Percentiles rank a stretch among this genome's conserved stretches.
phyloP scores from a whole-genome alignment of 2,888 invertebrate genomes.

The Acleris literana region DNA sequence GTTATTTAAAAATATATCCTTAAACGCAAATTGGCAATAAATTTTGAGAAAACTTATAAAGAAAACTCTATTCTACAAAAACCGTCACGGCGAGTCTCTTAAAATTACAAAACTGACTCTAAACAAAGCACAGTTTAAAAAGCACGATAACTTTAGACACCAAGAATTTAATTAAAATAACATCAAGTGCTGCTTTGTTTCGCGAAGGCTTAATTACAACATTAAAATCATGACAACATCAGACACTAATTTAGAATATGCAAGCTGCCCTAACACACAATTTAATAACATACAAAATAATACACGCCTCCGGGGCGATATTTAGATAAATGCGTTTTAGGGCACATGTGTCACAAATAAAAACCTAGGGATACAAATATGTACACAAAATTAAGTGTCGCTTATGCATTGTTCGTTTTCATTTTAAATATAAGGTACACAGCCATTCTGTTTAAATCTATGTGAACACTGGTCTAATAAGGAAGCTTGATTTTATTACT shows the following conservation, averaged over 20 bases:
- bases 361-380: slow-evolving; percentile 19
- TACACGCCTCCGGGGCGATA: slow-evolving; percentile 10
- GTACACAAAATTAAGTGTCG: slow-evolving; percentile 5
- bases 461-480: too few species aligned
- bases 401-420: too few species aligned
- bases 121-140: slow-evolving; percentile 7
- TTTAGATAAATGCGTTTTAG: slow-evolving; percentile 1
- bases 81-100: neutral
- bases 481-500: too few species aligned
- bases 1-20: slow-evolving; percentile 20
- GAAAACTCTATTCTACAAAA: too few species aligned
- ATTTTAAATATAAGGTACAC: too few species aligned
- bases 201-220: neutral
- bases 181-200: neutral
- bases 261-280: slow-evolving; percentile 27
- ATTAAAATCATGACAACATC: neutral
- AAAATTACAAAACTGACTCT: slow-evolving; percentile 1
- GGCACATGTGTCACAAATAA: slow-evolving; percentile 24
- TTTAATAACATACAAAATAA: slow-evolving; percentile 21
- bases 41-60: slow-evolving; percentile 16
- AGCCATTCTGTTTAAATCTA: too few species aligned
- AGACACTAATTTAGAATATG: slow-evolving; percentile 30
- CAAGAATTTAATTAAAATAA: slow-evolving; percentile 13
- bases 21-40: slow-evolving; percentile 33
- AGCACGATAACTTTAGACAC: slow-evolving; percentile 27